Evolutionary conservation across 2,888 invertebrate species (phyloP).

Genomic region (Drosophila demipolita): DNA sequence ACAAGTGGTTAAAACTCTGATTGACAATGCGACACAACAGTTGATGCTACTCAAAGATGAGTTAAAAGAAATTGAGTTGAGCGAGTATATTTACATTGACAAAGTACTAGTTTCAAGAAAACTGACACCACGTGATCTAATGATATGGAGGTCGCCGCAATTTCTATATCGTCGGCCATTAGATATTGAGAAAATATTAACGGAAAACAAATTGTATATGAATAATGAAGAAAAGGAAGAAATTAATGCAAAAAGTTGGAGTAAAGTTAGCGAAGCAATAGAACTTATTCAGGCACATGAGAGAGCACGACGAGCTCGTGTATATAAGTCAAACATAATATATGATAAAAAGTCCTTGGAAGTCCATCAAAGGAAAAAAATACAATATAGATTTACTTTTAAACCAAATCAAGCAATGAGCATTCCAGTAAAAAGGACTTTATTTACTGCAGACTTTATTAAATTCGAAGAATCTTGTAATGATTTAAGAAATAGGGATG

Average conservation of each 20-base stretch:
- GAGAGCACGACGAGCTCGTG: conserved; percentile 83
- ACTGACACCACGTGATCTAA: conserved; percentile 87
- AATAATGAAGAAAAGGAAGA: conserved; percentile 57
- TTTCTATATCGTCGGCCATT: conserved; percentile 84
- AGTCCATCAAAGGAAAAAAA: conserved; percentile 47
- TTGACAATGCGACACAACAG: conserved; percentile 82
- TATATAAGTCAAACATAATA: conserved; percentile 66
- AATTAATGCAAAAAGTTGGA: conserved; percentile 52
- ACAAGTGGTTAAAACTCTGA: conserved; percentile 69
- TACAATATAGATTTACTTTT: conserved; percentile 78
- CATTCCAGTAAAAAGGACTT: conserved; percentile 80
- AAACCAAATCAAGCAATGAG: conserved; percentile 80
- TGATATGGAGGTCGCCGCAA: conserved; percentile 85
- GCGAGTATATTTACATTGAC: conserved; percentile 89
- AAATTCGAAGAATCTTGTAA: conserved; percentile 56
- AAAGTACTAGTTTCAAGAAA: conserved; percentile 88
- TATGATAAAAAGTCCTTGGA: conserved; percentile 63
- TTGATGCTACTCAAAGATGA: conserved; percentile 86
- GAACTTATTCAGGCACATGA: conserved; percentile 85
- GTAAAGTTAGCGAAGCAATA: conserved; percentile 72
- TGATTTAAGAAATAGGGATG: conserved; percentile 45
- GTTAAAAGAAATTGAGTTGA: conserved; percentile 86
- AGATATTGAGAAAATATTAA: conserved; percentile 75
- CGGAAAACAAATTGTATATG: conserved; percentile 65
- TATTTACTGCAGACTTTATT: conserved; percentile 76